Conservation (phyloP, 2,113 vertebrate species). For the Pachypanchax playfairii region DNA sequence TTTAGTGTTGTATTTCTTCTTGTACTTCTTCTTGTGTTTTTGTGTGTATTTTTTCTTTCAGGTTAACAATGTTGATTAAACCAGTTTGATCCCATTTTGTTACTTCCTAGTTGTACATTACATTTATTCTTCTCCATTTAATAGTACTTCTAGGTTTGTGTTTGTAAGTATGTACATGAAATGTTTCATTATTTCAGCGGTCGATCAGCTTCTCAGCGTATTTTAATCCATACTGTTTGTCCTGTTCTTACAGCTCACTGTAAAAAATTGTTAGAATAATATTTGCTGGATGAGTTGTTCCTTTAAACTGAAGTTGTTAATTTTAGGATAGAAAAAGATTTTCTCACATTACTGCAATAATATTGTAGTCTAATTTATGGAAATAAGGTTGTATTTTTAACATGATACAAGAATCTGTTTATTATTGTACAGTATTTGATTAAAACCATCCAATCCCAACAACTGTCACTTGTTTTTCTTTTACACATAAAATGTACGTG, state of each 20-base stretch:
- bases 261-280: conserved; percentile 1
- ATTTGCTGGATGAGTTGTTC: conserved; percentile 16
- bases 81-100: conserved; percentile 31
- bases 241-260: conserved; percentile 40
- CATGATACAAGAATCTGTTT: conserved; percentile 45
- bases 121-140: conserved; percentile 8
- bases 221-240: conserved; percentile 20
- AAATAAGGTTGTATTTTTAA: conserved; percentile 35
- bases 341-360: conserved; percentile 18
- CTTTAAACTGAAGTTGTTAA: conserved; percentile 28
- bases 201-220: conserved; percentile 1
- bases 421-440: conserved; percentile 68
- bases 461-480: background rate
- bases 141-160: conserved; percentile 15
- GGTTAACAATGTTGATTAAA: conserved; percentile 59
- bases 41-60: conserved; percentile 31
- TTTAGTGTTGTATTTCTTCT: background rate
- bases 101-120: conserved; percentile 42
- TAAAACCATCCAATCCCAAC: conserved; percentile 51
- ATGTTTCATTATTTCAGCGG: conserved; percentile 19
- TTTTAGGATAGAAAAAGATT: conserved; percentile 27
- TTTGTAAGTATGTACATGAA: conserved; percentile 28
- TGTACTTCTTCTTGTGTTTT: background rate
- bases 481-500: background rate
- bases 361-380: conserved; percentile 64